phyloP scores from a whole-genome alignment of 1,140 invertebrate species.

The Aphidius ervi region DNA sequence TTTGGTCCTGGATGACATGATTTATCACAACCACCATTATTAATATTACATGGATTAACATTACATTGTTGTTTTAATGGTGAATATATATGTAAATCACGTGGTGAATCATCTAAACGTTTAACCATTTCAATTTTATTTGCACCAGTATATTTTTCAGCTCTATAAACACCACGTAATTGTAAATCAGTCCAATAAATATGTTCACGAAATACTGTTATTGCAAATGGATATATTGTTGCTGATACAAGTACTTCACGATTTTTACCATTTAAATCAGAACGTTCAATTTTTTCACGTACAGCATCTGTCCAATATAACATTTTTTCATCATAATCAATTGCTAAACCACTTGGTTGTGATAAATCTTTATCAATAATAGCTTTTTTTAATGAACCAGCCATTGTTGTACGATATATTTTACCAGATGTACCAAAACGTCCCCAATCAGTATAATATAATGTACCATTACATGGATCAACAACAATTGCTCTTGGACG shows the following conservation, averaged over 20 bases:
- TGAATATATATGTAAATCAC: constrained; percentile 89
- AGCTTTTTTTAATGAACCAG: constrained; percentile 85
- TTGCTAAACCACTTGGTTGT: constrained; percentile 91
- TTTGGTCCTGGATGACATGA: constrained; percentile 88
- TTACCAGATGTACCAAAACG: constrained; percentile 88
- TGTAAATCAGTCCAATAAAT: constrained; percentile 99
- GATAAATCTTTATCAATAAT: constrained; percentile 89
- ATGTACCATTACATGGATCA: constrained; percentile 91
- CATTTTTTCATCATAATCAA: constrained; percentile 93
- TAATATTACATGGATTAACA: constrained; percentile 81
- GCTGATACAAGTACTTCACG: constrained; percentile 76
- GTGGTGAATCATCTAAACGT: constrained; percentile 81
- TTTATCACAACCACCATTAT: constrained; percentile 94
- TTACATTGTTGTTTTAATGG: constrained; percentile 73
- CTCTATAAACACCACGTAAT: constrained; percentile 87
- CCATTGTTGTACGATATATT: constrained; percentile 95
- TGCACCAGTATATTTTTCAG: constrained; percentile 94
- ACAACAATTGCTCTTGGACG: constrained; percentile 91
- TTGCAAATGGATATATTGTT: constrained; percentile 94
- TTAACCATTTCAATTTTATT: constrained; percentile 93
- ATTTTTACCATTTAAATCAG: constrained; percentile 79
- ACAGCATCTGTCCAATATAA: constrained; percentile 98
- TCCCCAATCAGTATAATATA: constrained; percentile 94
- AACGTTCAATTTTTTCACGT: constrained; percentile 93
- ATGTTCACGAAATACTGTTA: constrained; percentile 85